These are phyloP conservation scores for Fissipunctia ypsillon DNA, from an alignment of 2,888 invertebrate species.

Conservation along the genomic window DNA sequence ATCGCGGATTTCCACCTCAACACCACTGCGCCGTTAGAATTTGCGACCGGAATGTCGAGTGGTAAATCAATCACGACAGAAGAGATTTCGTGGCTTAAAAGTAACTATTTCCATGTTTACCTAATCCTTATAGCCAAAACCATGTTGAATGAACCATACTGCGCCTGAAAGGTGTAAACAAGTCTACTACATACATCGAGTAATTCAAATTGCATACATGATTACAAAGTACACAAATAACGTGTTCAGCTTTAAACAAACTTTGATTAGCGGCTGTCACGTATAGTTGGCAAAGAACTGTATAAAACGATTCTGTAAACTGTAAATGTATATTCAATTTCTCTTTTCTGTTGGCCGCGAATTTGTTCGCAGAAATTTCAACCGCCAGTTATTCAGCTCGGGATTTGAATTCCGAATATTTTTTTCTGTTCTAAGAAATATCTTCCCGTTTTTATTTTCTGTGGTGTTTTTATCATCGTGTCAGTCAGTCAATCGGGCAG, in stretches of 20 bases:
- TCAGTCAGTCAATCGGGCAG: not conserved
- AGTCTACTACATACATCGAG: not conserved
- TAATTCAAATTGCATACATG: constrained; percentile 13
- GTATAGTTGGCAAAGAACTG: constrained; percentile 16
- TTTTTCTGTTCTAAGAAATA: not conserved
- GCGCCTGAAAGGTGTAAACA: not conserved
- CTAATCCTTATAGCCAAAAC: not conserved
- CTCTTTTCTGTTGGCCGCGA: not conserved
- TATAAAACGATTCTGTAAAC: constrained; percentile 23
- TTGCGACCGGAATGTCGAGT: not conserved
- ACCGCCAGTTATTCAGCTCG: not conserved
- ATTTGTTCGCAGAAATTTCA: not conserved
- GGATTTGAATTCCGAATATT: not conserved
- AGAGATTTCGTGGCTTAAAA: not conserved
- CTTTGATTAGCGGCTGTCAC: constrained; percentile 11
- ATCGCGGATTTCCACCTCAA: not conserved
- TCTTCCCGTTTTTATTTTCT: not conserved
- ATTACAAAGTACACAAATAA: constrained; percentile 16
- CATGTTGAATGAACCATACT: not conserved
- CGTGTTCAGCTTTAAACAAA: constrained; percentile 7
- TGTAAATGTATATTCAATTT: constrained; percentile 19
- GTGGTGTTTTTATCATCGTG: too few relatives aligned
- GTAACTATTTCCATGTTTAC: not conserved
- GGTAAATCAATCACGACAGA: not conserved
- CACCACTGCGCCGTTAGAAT: not conserved